A percentile compares a stretch with the other conserved stretches of the same genome.
Evolutionary conservation across 2,888 invertebrate genomes (phyloP).

Genomic region (Drosophila differens): DNA sequence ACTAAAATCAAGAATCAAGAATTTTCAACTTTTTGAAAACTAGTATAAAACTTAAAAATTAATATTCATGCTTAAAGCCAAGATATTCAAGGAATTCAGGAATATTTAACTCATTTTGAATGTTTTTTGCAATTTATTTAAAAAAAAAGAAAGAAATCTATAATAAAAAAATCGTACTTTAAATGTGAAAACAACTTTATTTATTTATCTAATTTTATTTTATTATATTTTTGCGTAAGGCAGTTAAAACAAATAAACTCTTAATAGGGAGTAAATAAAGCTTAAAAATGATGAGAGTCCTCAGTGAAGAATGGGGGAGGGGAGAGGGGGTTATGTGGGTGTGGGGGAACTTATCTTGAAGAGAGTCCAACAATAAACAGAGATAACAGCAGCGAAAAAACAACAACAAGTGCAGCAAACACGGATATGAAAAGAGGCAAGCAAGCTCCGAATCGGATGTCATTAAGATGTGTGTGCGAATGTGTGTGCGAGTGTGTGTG

Average conservation of each 20-base stretch:
- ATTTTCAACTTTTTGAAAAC: no score
- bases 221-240: background rate
- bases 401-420: constrained; percentile 29
- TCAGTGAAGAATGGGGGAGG: constrained; percentile 19
- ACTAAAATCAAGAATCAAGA: no score
- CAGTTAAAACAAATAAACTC: background rate
- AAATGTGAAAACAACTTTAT: background rate
- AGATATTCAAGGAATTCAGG: background rate
- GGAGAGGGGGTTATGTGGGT: background rate
- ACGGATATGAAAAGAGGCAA: constrained; percentile 46
- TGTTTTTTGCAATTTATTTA: background rate
- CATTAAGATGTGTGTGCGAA: constrained; percentile 60
- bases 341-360: constrained; percentile 31
- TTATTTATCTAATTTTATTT: background rate
- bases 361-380: constrained; percentile 20
- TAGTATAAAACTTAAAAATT: no score
- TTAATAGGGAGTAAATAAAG: background rate
- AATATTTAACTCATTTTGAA: background rate
- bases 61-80: no score
- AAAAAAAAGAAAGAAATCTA: background rate
- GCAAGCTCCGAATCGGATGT: constrained; percentile 60
- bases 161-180: background rate
- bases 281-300: constrained; percentile 18
- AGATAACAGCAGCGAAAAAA: constrained; percentile 3
- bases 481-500: constrained; percentile 16